Conservation (phyloP, 2,888 invertebrate species). For the Anarsia innoxiella region DNA sequence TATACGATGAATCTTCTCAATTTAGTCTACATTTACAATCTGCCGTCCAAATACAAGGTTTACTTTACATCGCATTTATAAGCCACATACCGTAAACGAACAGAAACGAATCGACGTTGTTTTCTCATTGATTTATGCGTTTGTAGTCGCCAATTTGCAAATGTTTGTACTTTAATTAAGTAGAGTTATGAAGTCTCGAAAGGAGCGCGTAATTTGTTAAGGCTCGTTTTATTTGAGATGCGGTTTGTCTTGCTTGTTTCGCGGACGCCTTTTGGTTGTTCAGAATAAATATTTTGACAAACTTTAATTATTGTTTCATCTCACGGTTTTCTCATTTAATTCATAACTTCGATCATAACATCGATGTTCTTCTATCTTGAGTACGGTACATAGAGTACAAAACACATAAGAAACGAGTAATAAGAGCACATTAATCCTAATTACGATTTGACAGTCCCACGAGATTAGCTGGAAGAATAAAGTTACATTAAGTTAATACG, state of each 20-base stretch:
- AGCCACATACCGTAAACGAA: slow-evolving; percentile 19
- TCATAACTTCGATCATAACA: too few species aligned
- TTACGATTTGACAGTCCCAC: too few species aligned
- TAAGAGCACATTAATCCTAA: too few species aligned
- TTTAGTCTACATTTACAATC: slow-evolving; percentile 35
- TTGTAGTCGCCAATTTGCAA: slow-evolving; percentile 46
- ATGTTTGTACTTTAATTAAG: slow-evolving; percentile 48
- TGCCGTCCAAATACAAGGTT: slow-evolving; percentile 26
- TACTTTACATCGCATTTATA: slow-evolving; percentile 27
- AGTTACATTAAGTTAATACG: slow-evolving; percentile 22
- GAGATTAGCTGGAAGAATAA: too few species aligned
- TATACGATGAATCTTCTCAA: slow-evolving; percentile 43
- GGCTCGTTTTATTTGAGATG: slow-evolving; percentile 27
- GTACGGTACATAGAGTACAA: too few species aligned
- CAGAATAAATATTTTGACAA: slow-evolving; percentile 20
- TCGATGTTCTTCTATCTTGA: too few species aligned
- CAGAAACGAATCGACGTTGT: slow-evolving; percentile 23
- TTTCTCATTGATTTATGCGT: slow-evolving; percentile 41
- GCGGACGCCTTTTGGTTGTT: slow-evolving; percentile 18
- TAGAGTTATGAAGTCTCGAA: slow-evolving; percentile 40
- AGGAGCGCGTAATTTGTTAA: slow-evolving; percentile 30
- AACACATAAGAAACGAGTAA: too few species aligned
- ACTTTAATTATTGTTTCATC: slow-evolving; percentile 10
- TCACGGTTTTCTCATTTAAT: too few species aligned
- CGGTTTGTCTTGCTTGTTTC: slow-evolving; percentile 21